A percentile compares a stretch with the other conserved stretches of the same genome.
These are phyloP conservation scores for Zaprionus africanus DNA, from an alignment of 1,140 invertebrate genomes.

Conservation along the genomic window DNA sequence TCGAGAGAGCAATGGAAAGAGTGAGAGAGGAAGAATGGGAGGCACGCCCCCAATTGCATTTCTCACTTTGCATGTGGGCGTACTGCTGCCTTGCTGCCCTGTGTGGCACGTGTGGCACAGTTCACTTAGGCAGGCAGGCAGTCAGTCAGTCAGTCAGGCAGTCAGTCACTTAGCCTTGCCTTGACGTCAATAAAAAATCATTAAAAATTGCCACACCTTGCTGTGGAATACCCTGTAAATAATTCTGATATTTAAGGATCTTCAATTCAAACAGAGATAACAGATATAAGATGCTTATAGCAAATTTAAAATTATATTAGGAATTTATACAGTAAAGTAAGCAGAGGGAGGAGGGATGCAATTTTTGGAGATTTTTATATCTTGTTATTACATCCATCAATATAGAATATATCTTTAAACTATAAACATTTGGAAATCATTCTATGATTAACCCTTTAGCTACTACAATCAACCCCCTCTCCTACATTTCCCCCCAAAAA, in stretches of 20 bases:
- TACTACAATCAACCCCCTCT: not conserved
- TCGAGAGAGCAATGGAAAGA: not conserved
- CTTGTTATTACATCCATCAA: too few species aligned
- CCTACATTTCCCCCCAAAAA: not conserved
- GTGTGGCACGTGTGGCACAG: conserved; percentile 18
- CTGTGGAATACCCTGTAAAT: not conserved
- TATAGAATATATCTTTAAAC: too few species aligned
- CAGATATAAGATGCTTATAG: too few species aligned
- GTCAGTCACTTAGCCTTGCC: not conserved
- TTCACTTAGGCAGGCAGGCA: not conserved
- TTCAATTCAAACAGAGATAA: too few species aligned
- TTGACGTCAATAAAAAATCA: conserved; percentile 1
- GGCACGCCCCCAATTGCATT: not conserved
- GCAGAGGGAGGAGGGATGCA: too few species aligned
- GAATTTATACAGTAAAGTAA: too few species aligned
- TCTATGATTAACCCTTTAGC: not conserved
- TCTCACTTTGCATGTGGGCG: not conserved
- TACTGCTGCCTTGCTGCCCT: not conserved
- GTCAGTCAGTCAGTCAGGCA: not conserved
- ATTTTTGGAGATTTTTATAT: too few species aligned
- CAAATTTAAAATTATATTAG: too few species aligned
- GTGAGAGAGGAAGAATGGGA: not conserved
- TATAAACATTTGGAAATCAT: not conserved
- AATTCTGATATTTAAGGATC: too few species aligned
- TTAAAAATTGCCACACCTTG: not conserved